Conservation (phyloP, 2,113 vertebrate species). For the Uria lomvia region DNA sequence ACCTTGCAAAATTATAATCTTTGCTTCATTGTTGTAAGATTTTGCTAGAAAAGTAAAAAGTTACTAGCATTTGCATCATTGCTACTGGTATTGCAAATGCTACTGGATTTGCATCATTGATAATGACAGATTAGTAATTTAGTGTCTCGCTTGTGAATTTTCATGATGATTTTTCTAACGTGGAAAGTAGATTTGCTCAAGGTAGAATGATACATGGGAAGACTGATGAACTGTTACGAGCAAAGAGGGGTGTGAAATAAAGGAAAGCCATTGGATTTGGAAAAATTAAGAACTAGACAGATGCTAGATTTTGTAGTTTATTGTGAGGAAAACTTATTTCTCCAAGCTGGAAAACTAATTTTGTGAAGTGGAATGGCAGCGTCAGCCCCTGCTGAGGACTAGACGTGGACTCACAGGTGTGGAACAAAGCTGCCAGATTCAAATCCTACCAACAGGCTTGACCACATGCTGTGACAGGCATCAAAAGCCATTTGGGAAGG, state of each 20-base stretch:
- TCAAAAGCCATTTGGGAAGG: neutral
- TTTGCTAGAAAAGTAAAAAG: neutral
- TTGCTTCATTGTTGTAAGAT: neutral
- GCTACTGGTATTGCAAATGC: neutral
- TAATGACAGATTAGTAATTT: neutral
- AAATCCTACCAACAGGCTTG: neutral
- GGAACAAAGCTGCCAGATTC: neutral
- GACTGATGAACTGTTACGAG: neutral
- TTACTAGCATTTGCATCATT: neutral
- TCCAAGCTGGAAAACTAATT: neutral
- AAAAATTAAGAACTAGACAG: neutral
- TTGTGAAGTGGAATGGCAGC: neutral
- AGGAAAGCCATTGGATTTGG: neutral
- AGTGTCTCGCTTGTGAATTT: neutral
- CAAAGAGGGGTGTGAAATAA: neutral
- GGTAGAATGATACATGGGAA: neutral
- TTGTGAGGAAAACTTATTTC: neutral
- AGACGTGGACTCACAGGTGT: neutral
- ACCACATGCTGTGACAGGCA: neutral
- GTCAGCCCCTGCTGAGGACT: neutral
- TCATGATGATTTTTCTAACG: neutral
- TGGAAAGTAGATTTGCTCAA: neutral
- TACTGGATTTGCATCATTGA: neutral
- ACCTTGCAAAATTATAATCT: neutral
- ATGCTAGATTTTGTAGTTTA: neutral